Conservation (phyloP, 2,797 vertebrate species). For the Varecia variegata region DNA sequence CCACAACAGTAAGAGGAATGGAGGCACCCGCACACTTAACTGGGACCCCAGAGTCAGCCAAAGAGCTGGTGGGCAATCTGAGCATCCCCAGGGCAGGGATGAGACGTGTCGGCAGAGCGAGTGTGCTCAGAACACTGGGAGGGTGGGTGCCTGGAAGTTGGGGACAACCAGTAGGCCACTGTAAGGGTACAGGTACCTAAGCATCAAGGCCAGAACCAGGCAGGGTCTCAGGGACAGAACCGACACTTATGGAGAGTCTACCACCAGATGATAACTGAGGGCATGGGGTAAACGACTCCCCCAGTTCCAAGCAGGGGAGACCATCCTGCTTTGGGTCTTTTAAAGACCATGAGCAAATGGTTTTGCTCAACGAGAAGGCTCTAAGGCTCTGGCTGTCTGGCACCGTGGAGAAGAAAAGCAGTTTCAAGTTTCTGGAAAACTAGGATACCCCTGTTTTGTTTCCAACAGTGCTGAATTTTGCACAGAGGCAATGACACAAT, state of each 20-base stretch:
- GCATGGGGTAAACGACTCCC: background rate
- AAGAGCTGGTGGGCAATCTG: background rate
- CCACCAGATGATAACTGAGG: background rate
- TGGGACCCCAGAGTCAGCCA: background rate
- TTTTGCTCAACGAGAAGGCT: background rate
- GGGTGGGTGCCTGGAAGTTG: background rate
- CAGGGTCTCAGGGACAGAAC: background rate
- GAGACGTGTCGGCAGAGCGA: fast-evolving
- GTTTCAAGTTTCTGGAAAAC: background rate
- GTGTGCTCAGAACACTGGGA: background rate
- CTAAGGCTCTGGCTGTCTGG: background rate
- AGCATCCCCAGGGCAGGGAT: background rate
- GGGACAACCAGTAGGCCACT: background rate
- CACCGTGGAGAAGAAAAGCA: background rate
- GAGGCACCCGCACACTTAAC: background rate
- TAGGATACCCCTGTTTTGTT: background rate
- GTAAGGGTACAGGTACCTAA: background rate
- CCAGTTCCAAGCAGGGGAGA: background rate
- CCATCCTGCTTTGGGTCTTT: background rate
- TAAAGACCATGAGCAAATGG: background rate
- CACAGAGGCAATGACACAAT: background rate
- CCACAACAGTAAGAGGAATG: background rate
- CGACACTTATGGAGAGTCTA: background rate
- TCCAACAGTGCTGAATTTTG: background rate
- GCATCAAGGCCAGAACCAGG: background rate